These are phyloP conservation scores for Siphlonurus alternatus DNA, from an alignment of 2,888 invertebrate genomes.

Conservation along the genomic window DNA sequence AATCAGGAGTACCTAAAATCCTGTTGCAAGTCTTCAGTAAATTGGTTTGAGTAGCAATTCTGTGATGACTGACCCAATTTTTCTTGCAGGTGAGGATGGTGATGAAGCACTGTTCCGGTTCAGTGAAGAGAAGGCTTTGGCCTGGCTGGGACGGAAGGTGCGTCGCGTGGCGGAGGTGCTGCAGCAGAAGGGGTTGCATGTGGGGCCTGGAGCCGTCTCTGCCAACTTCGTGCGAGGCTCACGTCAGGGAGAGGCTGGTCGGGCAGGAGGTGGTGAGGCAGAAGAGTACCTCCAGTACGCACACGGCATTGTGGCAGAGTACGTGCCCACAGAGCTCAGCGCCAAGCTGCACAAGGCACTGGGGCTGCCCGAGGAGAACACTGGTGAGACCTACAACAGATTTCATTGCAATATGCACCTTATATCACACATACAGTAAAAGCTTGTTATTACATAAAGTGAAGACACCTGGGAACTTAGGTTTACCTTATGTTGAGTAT, in stretches of 20 bases:
- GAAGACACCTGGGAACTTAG: too few relatives aligned
- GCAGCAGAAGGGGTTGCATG: conserved; percentile 51
- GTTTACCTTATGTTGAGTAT: too few relatives aligned
- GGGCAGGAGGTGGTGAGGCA: background rate
- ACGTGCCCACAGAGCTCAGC: conserved; percentile 50
- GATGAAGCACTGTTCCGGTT: conserved; percentile 57
- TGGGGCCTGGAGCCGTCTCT: conserved; percentile 47
- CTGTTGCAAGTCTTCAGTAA: too few relatives aligned
- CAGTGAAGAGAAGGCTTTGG: conserved; percentile 56
- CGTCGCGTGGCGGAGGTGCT: conserved; percentile 44
- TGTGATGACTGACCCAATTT: too few relatives aligned
- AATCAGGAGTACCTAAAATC: too few relatives aligned
- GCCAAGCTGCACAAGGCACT: conserved; percentile 44
- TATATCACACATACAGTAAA: too few relatives aligned
- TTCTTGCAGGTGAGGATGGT: conserved; percentile 24
- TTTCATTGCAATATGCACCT: too few relatives aligned
- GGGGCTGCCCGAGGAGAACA: conserved; percentile 42
- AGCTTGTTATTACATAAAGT: too few relatives aligned
- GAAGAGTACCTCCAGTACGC: conserved; percentile 40
- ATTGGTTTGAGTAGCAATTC: too few relatives aligned
- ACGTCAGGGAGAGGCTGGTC: background rate
- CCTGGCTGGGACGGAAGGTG: conserved; percentile 59
- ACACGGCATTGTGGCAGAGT: conserved; percentile 62
- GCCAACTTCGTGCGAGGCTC: conserved; percentile 44
- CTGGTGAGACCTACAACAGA: background rate